Base-by-base conservation (phyloP, 2,113 vertebrate species). In the Corythaeola cristata region DNA sequence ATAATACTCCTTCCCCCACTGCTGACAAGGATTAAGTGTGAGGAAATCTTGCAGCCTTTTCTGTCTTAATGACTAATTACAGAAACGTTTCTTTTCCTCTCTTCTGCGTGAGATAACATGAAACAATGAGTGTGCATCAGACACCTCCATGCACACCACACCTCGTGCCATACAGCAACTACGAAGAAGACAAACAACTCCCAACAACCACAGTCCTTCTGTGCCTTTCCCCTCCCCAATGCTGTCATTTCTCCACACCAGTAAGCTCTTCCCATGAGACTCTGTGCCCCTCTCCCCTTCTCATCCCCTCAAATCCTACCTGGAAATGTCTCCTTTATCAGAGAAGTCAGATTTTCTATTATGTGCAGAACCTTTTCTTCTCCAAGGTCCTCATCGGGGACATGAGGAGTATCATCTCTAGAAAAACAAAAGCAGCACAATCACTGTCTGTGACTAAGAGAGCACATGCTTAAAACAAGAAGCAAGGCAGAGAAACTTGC, bases 351-450 rank as follows among this genome's bases (percentile, higher is more conserved):
- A 41, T 98, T 98, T 49, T 72, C 90, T 87, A 99, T 98, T 33
- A 99, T 99, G 8, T 52, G 9, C 84, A 99, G 79, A 75, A 99
- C 99, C 1, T 90, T 91, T 4, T 98, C 97, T 91, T 99, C 99
- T 75, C 99, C 98, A 3, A 99, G 98, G 55, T 98, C 93, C 87
- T 99, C 98, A 12, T 99, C 53, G 6, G 99, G 98, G 45, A 99
- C 98, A 1, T 99, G 99, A 27, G 99, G 99, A 2, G 99, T 99
- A 94, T 99, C 99, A 87, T 99, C 99, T 13, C 99, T 99, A 96
- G 72, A 93, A 90, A 88, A 93, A 59, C 8, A 72, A 68, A 74
- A 87, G 59, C 33, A 84, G 45, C 52, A 80, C 9, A 69, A 30
- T 62, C 50, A 26, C 22, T n/a, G 4, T 24, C 35, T 60, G 49